These are phyloP conservation scores for Cassiopea andromeda DNA, from an alignment of 30 jellyfish, hydroid and myxozoan genomes.

Conservation along the genomic window DNA sequence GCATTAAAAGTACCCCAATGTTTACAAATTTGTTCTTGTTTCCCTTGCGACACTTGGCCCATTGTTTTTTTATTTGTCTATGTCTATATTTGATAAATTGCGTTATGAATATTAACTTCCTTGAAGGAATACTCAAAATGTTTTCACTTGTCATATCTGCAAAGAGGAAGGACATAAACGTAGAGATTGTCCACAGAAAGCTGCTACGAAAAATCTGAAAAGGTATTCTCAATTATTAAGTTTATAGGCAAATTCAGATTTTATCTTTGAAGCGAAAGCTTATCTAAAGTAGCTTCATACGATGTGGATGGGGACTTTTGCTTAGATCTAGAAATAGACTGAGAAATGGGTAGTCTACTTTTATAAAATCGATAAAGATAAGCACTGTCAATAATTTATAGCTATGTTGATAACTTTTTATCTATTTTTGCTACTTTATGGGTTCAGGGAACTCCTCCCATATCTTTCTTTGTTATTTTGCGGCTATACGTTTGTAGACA, in stretches of 20 bases:
- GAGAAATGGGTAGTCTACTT: background rate
- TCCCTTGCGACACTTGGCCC: background rate
- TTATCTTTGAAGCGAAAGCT: background rate
- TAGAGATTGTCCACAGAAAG: slow-evolving; percentile 70
- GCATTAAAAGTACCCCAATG: no score
- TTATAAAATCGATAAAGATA: background rate
- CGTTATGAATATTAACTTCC: background rate
- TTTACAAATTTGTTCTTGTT: background rate
- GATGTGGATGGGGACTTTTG: background rate
- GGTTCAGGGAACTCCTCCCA: no score
- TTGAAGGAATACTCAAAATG: slow-evolving; percentile 25
- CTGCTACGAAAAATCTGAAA: background rate
- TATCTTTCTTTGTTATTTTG: no score
- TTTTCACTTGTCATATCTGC: slow-evolving; percentile 75
- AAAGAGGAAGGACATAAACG: slow-evolving; percentile 87
- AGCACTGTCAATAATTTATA: no score
- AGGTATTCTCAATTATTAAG: background rate
- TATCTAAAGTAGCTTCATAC: no score
- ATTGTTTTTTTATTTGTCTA: background rate
- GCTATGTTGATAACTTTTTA: no score
- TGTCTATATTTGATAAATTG: background rate
- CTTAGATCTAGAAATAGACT: background rate
- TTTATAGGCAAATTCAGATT: background rate
- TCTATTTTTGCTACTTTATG: no score
- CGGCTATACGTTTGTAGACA: no score